These are phyloP conservation scores for Pitangus sulphuratus DNA, from an alignment of 2,797 vertebrate genomes.

Conservation along the genomic window DNA sequence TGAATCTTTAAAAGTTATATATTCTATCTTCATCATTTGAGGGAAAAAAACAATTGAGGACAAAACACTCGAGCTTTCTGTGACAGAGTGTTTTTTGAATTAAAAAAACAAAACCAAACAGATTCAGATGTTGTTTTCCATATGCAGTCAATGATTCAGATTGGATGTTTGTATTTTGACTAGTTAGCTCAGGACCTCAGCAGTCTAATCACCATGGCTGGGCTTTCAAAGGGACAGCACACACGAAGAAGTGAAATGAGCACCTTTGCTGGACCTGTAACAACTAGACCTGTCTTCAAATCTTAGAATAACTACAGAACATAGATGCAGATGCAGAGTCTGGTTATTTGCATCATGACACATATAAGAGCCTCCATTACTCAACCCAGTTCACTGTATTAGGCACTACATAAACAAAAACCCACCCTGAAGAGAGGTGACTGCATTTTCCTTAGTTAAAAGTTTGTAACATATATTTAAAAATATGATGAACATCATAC, in stretches of 20 bases:
- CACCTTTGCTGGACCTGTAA: background rate
- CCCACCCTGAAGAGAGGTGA: background rate
- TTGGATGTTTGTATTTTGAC: conserved; percentile 38
- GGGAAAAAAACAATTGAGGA: background rate
- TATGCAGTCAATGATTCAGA: conserved; percentile 16
- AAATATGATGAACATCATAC: background rate
- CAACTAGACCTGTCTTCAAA: conserved; percentile 23
- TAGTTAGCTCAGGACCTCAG: background rate
- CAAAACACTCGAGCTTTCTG: background rate
- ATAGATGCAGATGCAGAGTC: background rate
- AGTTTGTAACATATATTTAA: background rate
- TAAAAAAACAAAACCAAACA: background rate
- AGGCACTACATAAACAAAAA: conserved; percentile 18
- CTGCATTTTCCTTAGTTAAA: background rate
- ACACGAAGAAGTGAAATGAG: background rate
- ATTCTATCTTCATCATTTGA: background rate
- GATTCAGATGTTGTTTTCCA: conserved; percentile 4
- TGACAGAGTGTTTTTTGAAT: background rate
- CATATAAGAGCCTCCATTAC: background rate
- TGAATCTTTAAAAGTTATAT: background rate
- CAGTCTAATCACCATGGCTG: background rate
- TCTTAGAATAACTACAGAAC: background rate
- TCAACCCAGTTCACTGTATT: background rate
- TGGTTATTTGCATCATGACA: conserved; percentile 49
- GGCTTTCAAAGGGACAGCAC: conserved; percentile 25